Evolutionary conservation across 2,113 vertebrate species (phyloP), one percentile per base, ranked within the genome.

Genomic region (Phalacrocorax brasilianus): DNA sequence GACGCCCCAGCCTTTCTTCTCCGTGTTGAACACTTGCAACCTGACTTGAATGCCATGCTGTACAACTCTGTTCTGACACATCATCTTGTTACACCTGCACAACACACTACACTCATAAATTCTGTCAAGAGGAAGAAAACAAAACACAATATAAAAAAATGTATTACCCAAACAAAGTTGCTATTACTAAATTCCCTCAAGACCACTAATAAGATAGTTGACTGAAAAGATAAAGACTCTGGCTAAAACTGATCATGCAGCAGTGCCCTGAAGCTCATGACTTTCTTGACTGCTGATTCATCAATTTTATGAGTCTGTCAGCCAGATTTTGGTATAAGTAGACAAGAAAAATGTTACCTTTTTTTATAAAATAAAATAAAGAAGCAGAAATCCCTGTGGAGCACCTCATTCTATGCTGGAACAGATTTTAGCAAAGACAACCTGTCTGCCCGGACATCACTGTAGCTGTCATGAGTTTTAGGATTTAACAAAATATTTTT

Each of bases 1-100:
- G 6, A 99, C 99, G 0, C 98, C 99, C 99, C 99, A 99, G 83
- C 99, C 99, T 6, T 98, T 98, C 84, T 97, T 98, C 27, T 95
- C 96, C 0, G 98, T 99, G 94, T 98, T 98, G 95, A 99, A 99
- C 55, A 99, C 99, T 84, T 99, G 99, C 32, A 99, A 96, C 24
- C 99, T 98, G 42, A 99, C 98, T 59, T 98, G 98, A 91, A 99
- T 98, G 58, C 99, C 99, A 7, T 98, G 98, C 94, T 99, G 99
- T 30, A 99, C 98, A 83, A 99, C 97, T 65, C 99, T 98, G 97
- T 99, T 99, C 97, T 99, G 99, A 97, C 99, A 99, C 74, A 95
- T 97, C 27, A 86, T 95, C n/a, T 97, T 97, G 82, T 98, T 96
- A 91, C 99, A 99, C n/a, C 98, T 97, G 61, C 99, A 99, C 95